These are phyloP conservation scores for Resseliella maxima DNA, from an alignment of 2,888 invertebrate species.

Conservation along the genomic window DNA sequence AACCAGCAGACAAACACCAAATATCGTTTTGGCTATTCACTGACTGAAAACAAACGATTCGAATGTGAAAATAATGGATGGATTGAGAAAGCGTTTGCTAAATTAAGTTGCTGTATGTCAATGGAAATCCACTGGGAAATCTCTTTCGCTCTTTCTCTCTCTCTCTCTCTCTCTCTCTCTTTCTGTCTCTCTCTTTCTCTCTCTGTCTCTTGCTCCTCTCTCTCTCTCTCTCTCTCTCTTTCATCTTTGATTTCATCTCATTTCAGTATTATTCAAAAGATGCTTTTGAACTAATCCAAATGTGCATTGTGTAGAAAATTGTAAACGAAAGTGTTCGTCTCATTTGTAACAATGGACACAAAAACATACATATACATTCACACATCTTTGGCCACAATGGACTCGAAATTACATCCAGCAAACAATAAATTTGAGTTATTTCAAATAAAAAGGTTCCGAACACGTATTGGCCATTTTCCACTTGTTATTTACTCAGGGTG, in stretches of 20 bases:
- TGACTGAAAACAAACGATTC: background rate
- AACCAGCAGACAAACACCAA: background rate
- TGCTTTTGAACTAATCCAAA: background rate
- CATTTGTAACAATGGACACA: background rate
- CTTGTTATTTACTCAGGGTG: background rate
- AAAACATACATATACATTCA: no score
- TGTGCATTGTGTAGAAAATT: background rate
- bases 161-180: background rate
- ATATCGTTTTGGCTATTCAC: background rate
- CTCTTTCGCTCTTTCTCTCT: background rate
- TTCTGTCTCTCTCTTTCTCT: no score
- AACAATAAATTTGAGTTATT: conserved; percentile 4
- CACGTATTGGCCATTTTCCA: conserved; percentile 26
- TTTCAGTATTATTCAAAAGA: no score
- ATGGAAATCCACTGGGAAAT: background rate
- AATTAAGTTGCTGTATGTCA: background rate
- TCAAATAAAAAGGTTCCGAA: background rate
- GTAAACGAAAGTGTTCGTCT: background rate
- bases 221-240: no score
- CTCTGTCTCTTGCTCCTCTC: no score
- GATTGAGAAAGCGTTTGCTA: background rate
- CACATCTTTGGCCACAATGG: no score
- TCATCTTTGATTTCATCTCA: no score
- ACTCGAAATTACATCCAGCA: background rate
- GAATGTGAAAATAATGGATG: background rate